phyloP scores from a whole-genome alignment of 53 echinoderm and acorn worm genomes.

The Arbacia lixula region DNA sequence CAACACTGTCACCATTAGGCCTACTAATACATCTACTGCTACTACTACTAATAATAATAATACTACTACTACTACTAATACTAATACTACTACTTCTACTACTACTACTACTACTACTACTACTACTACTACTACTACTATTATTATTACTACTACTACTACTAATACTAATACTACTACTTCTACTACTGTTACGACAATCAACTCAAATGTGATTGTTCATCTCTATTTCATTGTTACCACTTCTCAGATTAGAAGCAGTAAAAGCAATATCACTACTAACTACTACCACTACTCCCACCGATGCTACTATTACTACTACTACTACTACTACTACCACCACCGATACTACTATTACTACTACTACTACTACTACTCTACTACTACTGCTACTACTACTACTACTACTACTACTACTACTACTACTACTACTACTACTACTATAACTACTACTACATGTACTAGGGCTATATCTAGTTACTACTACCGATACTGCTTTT shows the following conservation, averaged over 20 bases:
- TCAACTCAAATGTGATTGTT: neutral
- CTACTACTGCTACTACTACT: neutral
- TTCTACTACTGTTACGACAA: neutral
- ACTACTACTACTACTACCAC: neutral
- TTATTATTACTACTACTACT: neutral
- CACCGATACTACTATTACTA: neutral
- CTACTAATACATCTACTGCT: no score
- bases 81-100: no score
- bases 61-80: no score
- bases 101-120: neutral
- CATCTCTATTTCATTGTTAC: neutral
- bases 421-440: slow-evolving; percentile 16
- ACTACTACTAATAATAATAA: no score
- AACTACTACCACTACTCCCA: no score
- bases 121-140: neutral
- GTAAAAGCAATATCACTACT: neutral
- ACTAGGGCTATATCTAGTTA: neutral
- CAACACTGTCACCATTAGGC: no score
- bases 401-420: neutral
- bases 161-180: no score
- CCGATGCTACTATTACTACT: neutral
- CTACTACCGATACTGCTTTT: neutral
- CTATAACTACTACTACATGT: neutral
- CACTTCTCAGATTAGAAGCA: neutral
- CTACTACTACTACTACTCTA: neutral